Conservation (phyloP, 1,140 invertebrate genomes). For the Adelges cooleyi region DNA sequence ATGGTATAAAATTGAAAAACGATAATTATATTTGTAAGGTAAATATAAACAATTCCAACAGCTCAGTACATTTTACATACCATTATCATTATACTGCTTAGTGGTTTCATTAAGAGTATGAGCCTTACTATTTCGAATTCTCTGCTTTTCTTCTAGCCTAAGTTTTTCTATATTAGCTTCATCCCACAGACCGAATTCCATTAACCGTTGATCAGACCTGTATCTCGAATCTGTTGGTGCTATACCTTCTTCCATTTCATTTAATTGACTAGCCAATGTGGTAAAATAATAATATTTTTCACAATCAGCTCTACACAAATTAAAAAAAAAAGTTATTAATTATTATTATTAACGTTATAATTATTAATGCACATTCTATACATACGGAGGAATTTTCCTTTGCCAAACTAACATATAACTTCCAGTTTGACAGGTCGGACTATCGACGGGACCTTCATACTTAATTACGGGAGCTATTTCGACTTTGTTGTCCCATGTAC, state of each 20-base stretch:
- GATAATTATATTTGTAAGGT: not conserved
- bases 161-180: conserved; percentile 88
- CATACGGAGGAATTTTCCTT: conserved; percentile 59
- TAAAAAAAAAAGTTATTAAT: not conserved
- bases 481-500: conserved; percentile 90
- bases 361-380: not conserved
- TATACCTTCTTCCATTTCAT: conserved; percentile 83
- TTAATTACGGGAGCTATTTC: conserved; percentile 84
- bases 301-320: conserved; percentile 1
- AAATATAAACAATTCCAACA: no score
- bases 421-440: conserved; percentile 84
- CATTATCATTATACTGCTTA: conserved; percentile 50
- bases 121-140: conserved; percentile 49
- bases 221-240: conserved; percentile 91
- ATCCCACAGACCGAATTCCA: conserved; percentile 95
- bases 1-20: not conserved
- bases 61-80: no score
- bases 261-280: conserved; percentile 85
- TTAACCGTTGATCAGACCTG: conserved; percentile 90
- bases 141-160: conserved; percentile 90
- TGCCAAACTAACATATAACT: conserved; percentile 76
- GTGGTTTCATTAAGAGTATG: conserved; percentile 50
- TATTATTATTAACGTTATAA: not conserved
- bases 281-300: conserved; percentile 84
- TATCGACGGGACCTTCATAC: conserved; percentile 45